Percentiles rank a stretch among this genome's conserved stretches.
Evolutionary conservation across 2,113 vertebrate species (phyloP).

Genomic region (Aythya baeri): DNA sequence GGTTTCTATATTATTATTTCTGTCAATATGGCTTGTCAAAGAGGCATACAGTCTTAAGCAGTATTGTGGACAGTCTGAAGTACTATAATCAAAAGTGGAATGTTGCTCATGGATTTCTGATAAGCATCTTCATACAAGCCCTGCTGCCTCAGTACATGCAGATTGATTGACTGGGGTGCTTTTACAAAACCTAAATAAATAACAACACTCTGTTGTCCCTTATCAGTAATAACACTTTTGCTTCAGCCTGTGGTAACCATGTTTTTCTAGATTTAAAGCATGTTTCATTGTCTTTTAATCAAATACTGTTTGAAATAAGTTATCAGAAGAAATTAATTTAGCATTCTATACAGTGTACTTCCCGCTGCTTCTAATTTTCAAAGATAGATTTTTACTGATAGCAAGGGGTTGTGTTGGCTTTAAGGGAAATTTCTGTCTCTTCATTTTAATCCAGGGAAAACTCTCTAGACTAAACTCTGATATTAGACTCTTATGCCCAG

Average conservation of each 20-base stretch:
- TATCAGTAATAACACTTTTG: conserved; percentile 49
- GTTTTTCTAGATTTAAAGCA: conserved; percentile 52
- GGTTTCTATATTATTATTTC: conserved; percentile 79
- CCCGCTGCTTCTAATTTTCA: conserved; percentile 52
- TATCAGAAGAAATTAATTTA: conserved; percentile 63
- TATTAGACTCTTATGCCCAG: background rate
- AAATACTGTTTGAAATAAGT: conserved; percentile 48
- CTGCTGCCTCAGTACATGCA: conserved; percentile 72
- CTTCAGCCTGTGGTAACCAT: background rate
- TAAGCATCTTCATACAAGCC: conserved; percentile 83
- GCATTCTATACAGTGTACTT: background rate
- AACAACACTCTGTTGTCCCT: conserved; percentile 60
- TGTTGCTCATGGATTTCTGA: conserved; percentile 79
- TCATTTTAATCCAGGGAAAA: background rate
- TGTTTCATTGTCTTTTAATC: conserved; percentile 63
- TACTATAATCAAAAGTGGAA: conserved; percentile 73
- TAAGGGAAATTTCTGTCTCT: conserved; percentile 8
- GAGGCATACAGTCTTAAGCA: conserved; percentile 69
- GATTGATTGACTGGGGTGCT: conserved; percentile 75
- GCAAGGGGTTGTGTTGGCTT: background rate
- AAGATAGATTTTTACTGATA: conserved; percentile 48
- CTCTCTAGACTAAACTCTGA: background rate
- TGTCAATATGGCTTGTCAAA: conserved; percentile 77
- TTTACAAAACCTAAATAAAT: conserved; percentile 73
- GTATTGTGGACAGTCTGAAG: conserved; percentile 64